Base-by-base conservation (phyloP, 2,888 invertebrate species). In the Spilarctia lutea region DNA sequence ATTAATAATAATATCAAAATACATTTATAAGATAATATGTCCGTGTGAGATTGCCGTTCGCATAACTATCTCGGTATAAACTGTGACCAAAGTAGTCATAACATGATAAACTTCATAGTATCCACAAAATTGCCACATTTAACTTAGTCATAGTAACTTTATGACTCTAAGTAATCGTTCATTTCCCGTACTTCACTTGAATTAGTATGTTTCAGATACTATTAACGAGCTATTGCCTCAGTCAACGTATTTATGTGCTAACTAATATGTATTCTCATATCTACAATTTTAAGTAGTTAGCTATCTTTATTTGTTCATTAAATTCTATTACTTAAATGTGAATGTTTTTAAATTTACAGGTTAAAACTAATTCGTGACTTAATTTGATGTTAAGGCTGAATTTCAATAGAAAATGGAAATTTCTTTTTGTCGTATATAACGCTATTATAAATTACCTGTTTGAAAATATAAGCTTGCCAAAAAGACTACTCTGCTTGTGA, bases 101-200 rank as follows among this genome's bases (percentile, higher is more conserved):
- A 39, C 39, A 39, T 30, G 27, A 63, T 30, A 68, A 45, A 30
- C 45, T 35, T 16, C 16, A 56, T 69, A n/a, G 10, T 78, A 69
- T 80, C 73, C 68, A 72, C 65, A 27, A 74, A 71, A 75, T 69
- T 68, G 18, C 30, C 63, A 68, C 73, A 39, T 77, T 74, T 65
- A 79, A 69, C 67, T 66, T 30, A 82, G 76, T 73, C 82, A 76
- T 73, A 75, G 72, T 68, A 77, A 77, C 72, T 85, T 76, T 73
- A 79, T 81, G 75, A 72, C 68, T 65, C 33, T 67, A n/a, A 74
- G 77, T 81, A 85, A 84, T 85, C 71, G 76, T 24, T 83, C 67
- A 77, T 78, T 82, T 85, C 84, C 84, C 73, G 85, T 79, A 79
- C 75, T 85, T 83, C 78, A 75, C 20, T 73, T 78, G 71, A 80